phyloP scores from a whole-genome alignment of 2,113 vertebrate species.

The Grammomys dolichurus region DNA sequence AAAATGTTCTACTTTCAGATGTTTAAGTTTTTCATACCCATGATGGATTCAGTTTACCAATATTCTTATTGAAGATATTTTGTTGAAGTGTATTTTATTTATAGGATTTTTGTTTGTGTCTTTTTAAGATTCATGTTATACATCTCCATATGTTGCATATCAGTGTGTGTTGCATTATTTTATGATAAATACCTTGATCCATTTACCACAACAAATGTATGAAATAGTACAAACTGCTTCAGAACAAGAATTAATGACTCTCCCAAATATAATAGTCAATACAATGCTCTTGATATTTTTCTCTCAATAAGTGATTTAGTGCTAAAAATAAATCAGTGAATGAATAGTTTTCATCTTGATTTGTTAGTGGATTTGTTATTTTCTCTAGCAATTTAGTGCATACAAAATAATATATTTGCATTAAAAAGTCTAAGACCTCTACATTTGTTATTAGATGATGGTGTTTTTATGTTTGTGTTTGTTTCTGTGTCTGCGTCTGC shows the following conservation, averaged over 20 bases:
- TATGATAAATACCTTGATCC: not conserved
- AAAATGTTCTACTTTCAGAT: not conserved
- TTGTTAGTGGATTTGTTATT: conserved; percentile 29
- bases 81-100: not conserved
- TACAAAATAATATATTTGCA: conserved; percentile 29
- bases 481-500: not conserved
- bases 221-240: not conserved
- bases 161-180: not conserved
- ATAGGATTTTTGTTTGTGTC: not conserved
- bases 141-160: not conserved
- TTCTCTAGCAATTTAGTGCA: not conserved
- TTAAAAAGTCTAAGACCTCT: not conserved
- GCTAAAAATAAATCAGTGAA: not conserved
- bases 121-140: not conserved
- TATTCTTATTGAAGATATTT: not conserved
- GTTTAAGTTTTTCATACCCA: not conserved
- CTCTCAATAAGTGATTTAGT: not conserved
- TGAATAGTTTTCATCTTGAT: not conserved
- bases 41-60: not conserved
- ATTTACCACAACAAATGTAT: not conserved
- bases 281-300: not conserved
- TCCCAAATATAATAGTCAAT: not conserved
- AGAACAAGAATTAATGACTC: not conserved
- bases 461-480: not conserved
- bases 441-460: not conserved